Evolutionary conservation across 1,140 invertebrate genomes (phyloP).

Genomic region (Nephila pilipes): DNA sequence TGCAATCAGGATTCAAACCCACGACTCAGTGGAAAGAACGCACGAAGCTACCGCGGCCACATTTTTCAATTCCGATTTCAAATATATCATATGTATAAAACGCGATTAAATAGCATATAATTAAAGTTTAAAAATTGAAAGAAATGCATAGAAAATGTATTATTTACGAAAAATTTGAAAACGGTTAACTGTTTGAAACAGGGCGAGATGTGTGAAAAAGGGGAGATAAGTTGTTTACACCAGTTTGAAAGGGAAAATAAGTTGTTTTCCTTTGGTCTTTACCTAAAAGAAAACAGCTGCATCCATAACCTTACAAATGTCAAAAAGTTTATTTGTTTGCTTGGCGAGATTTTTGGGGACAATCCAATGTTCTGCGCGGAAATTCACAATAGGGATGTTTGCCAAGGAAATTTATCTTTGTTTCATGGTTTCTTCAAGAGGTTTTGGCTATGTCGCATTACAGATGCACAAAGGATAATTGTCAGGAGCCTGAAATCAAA

Average conservation of each 20-base stretch:
- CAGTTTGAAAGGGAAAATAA: neutral
- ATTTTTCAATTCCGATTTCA: too few species aligned
- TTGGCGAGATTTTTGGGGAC: neutral
- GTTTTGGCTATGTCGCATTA: neutral
- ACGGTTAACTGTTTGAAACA: too few species aligned
- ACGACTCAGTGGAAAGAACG: too few species aligned
- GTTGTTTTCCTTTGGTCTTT: neutral
- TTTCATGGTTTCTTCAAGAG: neutral
- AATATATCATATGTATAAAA: too few species aligned
- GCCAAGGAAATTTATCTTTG: slow-evolving; percentile 16
- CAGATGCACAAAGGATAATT: neutral
- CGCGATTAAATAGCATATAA: too few species aligned
- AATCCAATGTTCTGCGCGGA: neutral
- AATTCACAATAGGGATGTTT: neutral
- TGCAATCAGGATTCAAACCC: too few species aligned
- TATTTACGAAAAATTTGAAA: too few species aligned
- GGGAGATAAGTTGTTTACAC: neutral
- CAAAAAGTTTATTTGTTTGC: neutral
- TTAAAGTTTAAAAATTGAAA: too few species aligned
- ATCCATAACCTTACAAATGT: neutral
- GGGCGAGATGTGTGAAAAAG: too few species aligned
- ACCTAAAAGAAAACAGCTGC: neutral
- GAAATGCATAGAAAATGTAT: too few species aligned
- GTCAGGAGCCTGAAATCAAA: neutral
- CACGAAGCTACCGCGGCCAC: too few species aligned